Evolutionary conservation across 2,888 invertebrate genomes (phyloP).

Genomic region (Linnaemya tessellans): DNA sequence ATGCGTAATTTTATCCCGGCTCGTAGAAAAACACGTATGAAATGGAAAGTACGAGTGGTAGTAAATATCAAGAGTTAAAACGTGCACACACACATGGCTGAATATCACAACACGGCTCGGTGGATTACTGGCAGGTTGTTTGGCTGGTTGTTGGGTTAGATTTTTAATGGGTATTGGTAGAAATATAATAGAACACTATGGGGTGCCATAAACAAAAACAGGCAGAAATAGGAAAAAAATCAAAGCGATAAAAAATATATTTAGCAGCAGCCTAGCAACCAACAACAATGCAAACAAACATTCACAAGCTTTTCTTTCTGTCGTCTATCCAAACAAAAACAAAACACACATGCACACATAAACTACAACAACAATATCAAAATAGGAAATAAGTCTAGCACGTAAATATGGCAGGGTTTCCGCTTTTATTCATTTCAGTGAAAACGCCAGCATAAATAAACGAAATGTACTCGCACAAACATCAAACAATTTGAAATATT

Average conservation of each 20-base stretch:
- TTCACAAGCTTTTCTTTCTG: slow-evolving; percentile 19
- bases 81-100: slow-evolving; percentile 59
- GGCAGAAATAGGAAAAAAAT: slow-evolving; percentile 22
- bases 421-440: slow-evolving; percentile 68
- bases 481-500: slow-evolving; percentile 14
- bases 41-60: slow-evolving; percentile 37
- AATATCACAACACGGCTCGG: slow-evolving; percentile 9
- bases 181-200: slow-evolving; percentile 62
- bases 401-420: slow-evolving; percentile 64
- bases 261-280: slow-evolving; percentile 28
- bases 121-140: not conserved
- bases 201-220: slow-evolving; percentile 66
- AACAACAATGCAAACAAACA: slow-evolving; percentile 64
- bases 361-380: slow-evolving; percentile 5
- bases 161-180: slow-evolving; percentile 36
- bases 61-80: slow-evolving; percentile 69
- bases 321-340: slow-evolving; percentile 10
- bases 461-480: not conserved
- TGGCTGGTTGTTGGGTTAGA: slow-evolving; percentile 59
- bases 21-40: not conserved
- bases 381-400: slow-evolving; percentile 68
- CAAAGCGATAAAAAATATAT: slow-evolving; percentile 27
- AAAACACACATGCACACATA: not conserved
- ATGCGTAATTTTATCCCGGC: slow-evolving; percentile 68
- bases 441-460: slow-evolving; percentile 42